Conservation (phyloP, 2,797 vertebrate species). For the Prionace glauca region DNA sequence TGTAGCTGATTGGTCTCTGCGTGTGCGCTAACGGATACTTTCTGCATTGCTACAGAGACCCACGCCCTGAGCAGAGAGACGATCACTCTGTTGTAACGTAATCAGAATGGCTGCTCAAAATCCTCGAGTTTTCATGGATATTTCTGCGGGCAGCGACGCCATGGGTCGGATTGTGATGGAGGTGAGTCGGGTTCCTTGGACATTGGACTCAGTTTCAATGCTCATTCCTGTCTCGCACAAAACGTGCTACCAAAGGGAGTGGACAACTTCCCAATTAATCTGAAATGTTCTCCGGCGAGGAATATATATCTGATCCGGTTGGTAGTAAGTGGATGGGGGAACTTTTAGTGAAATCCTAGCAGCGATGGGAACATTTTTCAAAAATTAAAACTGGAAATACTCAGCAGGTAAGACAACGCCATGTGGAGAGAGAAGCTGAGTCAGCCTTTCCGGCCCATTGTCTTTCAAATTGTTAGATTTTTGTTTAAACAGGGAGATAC, state of each 20-base stretch:
- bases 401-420: too few species aligned
- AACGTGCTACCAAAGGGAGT: neutral
- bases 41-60: neutral
- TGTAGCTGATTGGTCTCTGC: neutral
- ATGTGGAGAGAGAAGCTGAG: too few species aligned
- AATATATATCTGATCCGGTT: too few species aligned
- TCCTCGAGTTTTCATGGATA: constrained; percentile 77
- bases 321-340: too few species aligned
- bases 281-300: neutral
- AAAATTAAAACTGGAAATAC: too few species aligned
- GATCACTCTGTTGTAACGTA: rapidly evolving
- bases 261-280: neutral
- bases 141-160: constrained; percentile 70
- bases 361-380: too few species aligned
- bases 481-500: too few species aligned
- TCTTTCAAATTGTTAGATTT: too few species aligned
- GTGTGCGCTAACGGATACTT: too few species aligned
- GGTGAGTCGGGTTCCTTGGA: constrained; percentile 52
- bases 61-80: neutral
- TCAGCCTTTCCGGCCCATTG: too few species aligned
- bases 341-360: too few species aligned
- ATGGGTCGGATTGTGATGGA: constrained; percentile 83
- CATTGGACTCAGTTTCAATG: neutral
- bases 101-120: constrained; percentile 46
- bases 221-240: neutral